A percentile compares a stretch with the other conserved stretches of the same genome.
Evolutionary conservation across 2,113 vertebrate genomes (phyloP).

Genomic region (Podarcis raffonei): DNA sequence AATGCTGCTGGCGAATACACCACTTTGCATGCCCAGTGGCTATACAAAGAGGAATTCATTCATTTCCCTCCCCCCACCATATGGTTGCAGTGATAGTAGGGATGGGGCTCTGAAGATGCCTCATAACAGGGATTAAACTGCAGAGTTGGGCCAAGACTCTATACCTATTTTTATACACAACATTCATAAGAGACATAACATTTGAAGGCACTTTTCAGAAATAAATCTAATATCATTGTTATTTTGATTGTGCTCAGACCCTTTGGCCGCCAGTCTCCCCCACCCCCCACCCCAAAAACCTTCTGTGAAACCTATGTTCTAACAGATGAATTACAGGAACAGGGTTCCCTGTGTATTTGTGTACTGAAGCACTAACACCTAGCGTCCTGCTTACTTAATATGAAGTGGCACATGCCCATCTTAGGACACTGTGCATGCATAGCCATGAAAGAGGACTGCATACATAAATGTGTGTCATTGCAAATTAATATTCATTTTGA

Average conservation of each 20-base stretch:
- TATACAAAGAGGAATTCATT: neutral
- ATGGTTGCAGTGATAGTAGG: neutral
- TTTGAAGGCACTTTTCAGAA: constrained; percentile 49
- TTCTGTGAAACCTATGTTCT: constrained; percentile 38
- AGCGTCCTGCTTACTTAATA: constrained; percentile 68
- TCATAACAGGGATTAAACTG: constrained; percentile 30
- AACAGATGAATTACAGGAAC: constrained; percentile 38
- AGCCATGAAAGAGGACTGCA: constrained; percentile 30
- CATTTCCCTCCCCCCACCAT: neutral
- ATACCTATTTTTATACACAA: constrained; percentile 40
- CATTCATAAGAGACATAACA: constrained; percentile 30
- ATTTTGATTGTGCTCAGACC: constrained; percentile 29
- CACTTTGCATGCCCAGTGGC: neutral
- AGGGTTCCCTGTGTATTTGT: constrained; percentile 45
- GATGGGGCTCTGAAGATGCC: neutral
- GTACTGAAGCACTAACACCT: constrained; percentile 65
- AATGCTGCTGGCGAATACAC: neutral
- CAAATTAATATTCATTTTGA: constrained; percentile 59
- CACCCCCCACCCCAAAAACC: neutral
- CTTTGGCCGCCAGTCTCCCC: constrained; percentile 22
- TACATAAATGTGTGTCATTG: constrained; percentile 26
- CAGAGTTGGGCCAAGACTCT: constrained; percentile 50
- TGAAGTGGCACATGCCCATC: constrained; percentile 32
- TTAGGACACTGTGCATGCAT: constrained; percentile 41
- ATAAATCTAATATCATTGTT: constrained; percentile 26